Percentiles rank a stretch among this genome's conserved stretches.
phyloP scores from a whole-genome alignment of 2,113 vertebrate species.

The Microcebus jonahi region DNA sequence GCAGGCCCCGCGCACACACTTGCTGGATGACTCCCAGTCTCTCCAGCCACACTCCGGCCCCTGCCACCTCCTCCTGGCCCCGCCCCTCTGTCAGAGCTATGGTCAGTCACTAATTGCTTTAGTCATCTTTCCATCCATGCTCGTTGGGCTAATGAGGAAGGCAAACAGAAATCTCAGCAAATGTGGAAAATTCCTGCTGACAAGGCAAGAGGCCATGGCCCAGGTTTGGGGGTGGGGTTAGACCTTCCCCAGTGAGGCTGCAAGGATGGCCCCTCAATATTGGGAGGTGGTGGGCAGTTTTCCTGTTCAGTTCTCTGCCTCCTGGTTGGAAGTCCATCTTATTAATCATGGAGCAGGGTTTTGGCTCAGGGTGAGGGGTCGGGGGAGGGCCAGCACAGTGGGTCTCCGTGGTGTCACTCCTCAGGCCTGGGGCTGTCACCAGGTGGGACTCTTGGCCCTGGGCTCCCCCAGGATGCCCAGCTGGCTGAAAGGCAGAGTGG shows the following conservation, averaged over 20 bases:
- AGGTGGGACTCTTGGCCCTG: background rate
- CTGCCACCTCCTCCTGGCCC: background rate
- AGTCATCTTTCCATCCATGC: slow-evolving; percentile 70
- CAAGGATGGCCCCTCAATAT: background rate
- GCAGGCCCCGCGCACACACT: background rate
- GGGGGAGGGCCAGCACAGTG: background rate
- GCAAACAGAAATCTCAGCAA: slow-evolving; percentile 76
- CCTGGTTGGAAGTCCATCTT: background rate
- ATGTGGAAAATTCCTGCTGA: slow-evolving; percentile 74
- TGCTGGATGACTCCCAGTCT: slow-evolving; percentile 46
- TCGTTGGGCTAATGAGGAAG: slow-evolving; percentile 69
- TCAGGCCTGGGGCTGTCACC: background rate
- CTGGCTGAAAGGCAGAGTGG: slow-evolving; percentile 32
- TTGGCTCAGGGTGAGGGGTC: background rate
- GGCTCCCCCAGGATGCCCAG: background rate
- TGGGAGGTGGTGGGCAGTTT: background rate
- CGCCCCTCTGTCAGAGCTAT: background rate
- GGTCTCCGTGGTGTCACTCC: background rate
- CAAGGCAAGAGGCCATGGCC: background rate
- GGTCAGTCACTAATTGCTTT: slow-evolving; percentile 69
- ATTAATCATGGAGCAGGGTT: background rate
- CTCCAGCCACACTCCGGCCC: background rate
- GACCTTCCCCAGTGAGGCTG: background rate
- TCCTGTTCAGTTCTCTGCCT: background rate
- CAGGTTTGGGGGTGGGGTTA: background rate